A percentile compares a stretch with the other conserved stretches of the same genome.
Conservation (phyloP, 2,113 vertebrate species). For the Chionodraco myersi region DNA sequence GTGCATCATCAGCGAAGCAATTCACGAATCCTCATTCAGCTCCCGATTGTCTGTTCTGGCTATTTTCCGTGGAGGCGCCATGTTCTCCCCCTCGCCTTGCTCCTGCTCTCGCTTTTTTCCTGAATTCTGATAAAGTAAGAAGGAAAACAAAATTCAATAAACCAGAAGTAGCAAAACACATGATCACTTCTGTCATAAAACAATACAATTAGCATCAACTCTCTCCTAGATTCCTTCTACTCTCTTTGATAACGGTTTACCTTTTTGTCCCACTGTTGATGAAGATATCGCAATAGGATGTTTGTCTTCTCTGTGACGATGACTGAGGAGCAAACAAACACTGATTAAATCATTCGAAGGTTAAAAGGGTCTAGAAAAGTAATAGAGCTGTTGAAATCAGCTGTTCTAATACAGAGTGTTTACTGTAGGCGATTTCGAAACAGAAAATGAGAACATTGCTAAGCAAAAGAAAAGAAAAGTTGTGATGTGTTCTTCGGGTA, state of each 20-base stretch:
- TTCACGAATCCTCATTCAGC: conserved; percentile 91
- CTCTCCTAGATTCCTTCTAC: neutral
- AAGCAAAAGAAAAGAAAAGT: neutral
- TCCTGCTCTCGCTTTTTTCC: conserved; percentile 96
- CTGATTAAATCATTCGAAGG: conserved; percentile 2
- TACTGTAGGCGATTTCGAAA: neutral
- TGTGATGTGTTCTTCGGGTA: neutral
- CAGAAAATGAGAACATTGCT: neutral
- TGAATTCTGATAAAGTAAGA: conserved; percentile 85
- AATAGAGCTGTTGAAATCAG: neutral
- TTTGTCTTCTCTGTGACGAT: conserved; percentile 99
- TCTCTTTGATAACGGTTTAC: conserved; percentile 69
- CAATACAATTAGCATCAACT: neutral
- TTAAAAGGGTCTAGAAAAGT: neutral
- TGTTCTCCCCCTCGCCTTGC: conserved; percentile 88
- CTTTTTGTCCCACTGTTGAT: conserved; percentile 99
- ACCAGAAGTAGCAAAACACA: neutral
- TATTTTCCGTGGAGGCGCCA: conserved; percentile 89
- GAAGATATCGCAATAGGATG: conserved; percentile 94
- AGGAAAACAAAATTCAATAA: neutral
- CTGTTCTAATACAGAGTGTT: no score
- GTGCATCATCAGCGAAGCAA: neutral
- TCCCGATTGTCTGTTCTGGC: conserved; percentile 91
- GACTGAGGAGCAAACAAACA: conserved; percentile 80
- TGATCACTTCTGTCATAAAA: no score